Conservation (phyloP, 2,797 vertebrate genomes). For the Myotis pilosus region DNA sequence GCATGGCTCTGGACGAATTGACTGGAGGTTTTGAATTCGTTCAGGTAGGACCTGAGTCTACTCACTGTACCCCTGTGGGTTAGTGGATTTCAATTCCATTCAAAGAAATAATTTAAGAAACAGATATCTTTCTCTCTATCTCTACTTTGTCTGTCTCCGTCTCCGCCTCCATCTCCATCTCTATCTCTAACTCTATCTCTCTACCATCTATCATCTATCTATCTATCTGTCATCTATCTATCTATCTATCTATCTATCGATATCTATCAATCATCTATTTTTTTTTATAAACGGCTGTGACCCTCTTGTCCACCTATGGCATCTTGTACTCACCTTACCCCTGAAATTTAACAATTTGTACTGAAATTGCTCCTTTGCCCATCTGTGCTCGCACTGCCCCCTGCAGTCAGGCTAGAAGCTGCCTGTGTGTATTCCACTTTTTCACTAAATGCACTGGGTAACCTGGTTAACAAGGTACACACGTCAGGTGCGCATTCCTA, state of each 20-base stretch:
- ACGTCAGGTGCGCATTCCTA: rapidly evolving
- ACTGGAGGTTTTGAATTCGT: background rate
- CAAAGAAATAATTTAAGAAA: background rate
- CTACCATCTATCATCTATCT: background rate
- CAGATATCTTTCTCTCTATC: background rate
- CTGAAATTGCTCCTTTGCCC: background rate
- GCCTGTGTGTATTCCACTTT: background rate
- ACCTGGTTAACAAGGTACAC: background rate
- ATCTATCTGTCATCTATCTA: background rate
- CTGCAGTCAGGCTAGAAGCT: background rate
- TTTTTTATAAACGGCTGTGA: background rate
- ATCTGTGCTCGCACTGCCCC: background rate
- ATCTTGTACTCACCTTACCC: background rate
- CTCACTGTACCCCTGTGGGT: background rate
- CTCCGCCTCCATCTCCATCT: too few species aligned
- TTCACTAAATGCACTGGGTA: background rate
- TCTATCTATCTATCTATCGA: too few species aligned
- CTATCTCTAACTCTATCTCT: background rate
- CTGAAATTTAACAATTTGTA: background rate
- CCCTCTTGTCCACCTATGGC: rapidly evolving
- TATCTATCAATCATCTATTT: background rate
- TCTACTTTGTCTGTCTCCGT: too few species aligned
- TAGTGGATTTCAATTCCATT: background rate
- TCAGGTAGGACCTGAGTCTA: background rate
- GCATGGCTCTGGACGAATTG: background rate